Conservation (phyloP, 2,797 vertebrate species). For the Forpus xanthops region DNA sequence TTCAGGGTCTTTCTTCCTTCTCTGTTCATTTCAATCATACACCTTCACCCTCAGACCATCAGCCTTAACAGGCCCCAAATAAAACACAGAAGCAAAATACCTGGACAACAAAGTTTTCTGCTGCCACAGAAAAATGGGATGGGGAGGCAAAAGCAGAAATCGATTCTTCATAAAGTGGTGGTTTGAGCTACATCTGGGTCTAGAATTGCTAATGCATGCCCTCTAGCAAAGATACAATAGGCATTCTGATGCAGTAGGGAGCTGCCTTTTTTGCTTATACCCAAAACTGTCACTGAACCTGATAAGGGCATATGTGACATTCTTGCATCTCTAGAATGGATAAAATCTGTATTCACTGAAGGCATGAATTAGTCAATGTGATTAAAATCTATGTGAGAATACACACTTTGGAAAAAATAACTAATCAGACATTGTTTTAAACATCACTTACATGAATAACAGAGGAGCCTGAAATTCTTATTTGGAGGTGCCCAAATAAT, state of each 20-base stretch:
- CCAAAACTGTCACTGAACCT: background rate
- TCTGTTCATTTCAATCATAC: background rate
- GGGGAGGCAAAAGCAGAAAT: background rate
- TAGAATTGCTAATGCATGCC: background rate
- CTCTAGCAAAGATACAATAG: background rate
- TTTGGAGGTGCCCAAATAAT: background rate
- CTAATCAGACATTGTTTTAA: background rate
- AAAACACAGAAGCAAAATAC: background rate
- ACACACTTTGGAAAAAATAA: background rate
- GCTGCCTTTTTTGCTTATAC: background rate
- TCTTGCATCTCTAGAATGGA: background rate
- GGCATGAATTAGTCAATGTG: background rate
- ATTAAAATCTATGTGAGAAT: background rate
- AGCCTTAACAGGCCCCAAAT: background rate
- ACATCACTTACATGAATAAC: background rate
- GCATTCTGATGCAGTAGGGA: background rate
- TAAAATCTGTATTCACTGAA: background rate
- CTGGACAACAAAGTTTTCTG: background rate
- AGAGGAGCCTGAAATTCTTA: background rate
- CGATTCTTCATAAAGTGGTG: background rate
- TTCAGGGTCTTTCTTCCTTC: background rate
- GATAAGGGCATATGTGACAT: background rate
- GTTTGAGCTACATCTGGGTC: background rate
- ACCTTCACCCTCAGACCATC: background rate
- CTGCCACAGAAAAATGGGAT: background rate